Evolutionary conservation across 1,140 invertebrate species (phyloP).

Genomic region (Hyles vespertilio): DNA sequence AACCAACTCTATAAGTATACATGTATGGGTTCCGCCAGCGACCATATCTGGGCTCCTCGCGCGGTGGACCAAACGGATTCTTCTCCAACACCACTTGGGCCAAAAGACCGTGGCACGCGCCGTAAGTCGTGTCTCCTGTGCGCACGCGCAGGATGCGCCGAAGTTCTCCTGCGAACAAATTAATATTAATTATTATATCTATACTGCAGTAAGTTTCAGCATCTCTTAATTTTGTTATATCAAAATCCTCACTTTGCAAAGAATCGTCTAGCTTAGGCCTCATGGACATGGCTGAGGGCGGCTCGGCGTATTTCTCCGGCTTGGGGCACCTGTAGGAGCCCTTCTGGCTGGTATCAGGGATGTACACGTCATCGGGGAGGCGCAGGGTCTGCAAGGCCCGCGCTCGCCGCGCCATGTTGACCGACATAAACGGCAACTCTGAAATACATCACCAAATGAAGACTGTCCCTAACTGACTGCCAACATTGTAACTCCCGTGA

Average conservation of each 20-base stretch:
- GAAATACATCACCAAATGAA: constrained; percentile 4
- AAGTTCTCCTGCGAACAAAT: constrained; percentile 41
- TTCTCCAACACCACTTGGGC: constrained; percentile 49
- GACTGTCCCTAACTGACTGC: too few species aligned
- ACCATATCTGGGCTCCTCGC: constrained; percentile 55
- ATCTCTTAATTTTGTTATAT: too few species aligned
- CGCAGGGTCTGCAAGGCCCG: constrained; percentile 58
- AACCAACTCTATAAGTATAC: constrained; percentile 48
- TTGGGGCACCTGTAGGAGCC: constrained; percentile 42
- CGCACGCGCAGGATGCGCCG: constrained; percentile 51
- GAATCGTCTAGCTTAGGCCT: constrained; percentile 50
- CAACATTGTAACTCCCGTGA: too few species aligned
- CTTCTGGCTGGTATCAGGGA: constrained; percentile 54
- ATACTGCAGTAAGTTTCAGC: neutral
- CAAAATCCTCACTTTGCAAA: constrained; percentile 37
- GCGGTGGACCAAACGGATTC: constrained; percentile 53
- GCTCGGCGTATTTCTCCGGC: constrained; percentile 52
- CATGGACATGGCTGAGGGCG: constrained; percentile 42
- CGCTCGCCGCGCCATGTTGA: constrained; percentile 56
- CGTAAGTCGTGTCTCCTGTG: constrained; percentile 55
- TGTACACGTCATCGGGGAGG: constrained; percentile 54
- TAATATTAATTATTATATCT: constrained; percentile 7
- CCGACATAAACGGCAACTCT: constrained; percentile 69
- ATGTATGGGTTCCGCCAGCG: constrained; percentile 49
- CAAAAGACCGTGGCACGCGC: constrained; percentile 46